Evolutionary conservation across 2,888 invertebrate species (phyloP).

Genomic region (Salticus scenicus): DNA sequence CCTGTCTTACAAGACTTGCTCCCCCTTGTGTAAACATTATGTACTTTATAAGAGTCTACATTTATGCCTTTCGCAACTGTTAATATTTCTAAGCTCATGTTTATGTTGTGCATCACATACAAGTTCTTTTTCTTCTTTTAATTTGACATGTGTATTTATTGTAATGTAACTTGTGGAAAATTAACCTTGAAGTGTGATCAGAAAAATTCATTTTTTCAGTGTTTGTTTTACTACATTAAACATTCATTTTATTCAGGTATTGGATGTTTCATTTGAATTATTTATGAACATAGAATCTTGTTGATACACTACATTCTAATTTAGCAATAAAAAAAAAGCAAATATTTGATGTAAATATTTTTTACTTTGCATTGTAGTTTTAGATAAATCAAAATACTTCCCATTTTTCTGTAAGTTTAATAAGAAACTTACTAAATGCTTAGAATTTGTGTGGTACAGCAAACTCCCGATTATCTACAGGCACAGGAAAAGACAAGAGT

Average conservation of each 20-base stretch:
- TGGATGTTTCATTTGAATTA: not conserved
- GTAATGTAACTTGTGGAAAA: not conserved
- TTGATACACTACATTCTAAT: too few species aligned
- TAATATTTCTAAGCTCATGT: constrained; percentile 13
- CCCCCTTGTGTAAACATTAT: constrained; percentile 9
- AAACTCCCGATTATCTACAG: too few species aligned
- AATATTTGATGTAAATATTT: too few species aligned
- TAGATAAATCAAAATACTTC: too few species aligned
- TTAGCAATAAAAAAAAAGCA: too few species aligned
- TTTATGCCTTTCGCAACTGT: constrained; percentile 7
- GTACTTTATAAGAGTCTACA: constrained; percentile 2
- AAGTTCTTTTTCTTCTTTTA: not conserved
- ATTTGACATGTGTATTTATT: constrained; percentile 1
- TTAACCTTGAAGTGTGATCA: not conserved
- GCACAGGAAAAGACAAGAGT: too few species aligned
- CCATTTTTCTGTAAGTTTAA: too few species aligned
- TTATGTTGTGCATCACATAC: not conserved
- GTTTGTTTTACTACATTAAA: not conserved
- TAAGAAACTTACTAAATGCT: too few species aligned
- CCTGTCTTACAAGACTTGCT: not conserved
- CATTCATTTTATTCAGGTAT: not conserved
- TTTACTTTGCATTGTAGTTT: too few species aligned
- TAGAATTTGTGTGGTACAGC: too few species aligned
- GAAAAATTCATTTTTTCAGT: not conserved
- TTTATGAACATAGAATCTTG: too few species aligned